Evolutionary conservation across 1,140 invertebrate genomes (phyloP).

Genomic region (Bemisia tabaci): DNA sequence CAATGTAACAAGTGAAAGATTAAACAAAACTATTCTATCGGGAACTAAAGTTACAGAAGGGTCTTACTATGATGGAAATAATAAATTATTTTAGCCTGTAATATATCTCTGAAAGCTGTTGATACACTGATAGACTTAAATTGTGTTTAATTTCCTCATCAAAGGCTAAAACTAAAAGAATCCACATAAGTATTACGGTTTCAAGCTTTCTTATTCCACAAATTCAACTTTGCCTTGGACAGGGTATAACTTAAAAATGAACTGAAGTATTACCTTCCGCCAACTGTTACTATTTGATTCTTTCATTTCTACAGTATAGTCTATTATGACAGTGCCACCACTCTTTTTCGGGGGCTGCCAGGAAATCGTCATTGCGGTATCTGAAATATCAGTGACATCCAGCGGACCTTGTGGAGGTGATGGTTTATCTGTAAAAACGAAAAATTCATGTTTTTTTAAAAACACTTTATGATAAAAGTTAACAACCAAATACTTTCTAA

Average conservation of each 20-base stretch:
- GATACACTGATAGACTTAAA: not conserved
- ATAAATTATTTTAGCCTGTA: no score
- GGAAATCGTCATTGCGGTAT: conserved; percentile 65
- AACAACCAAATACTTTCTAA: no score
- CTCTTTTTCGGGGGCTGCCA: conserved; percentile 71
- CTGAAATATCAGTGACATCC: conserved; percentile 63
- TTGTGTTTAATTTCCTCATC: not conserved
- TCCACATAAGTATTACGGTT: not conserved
- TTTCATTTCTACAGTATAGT: conserved; percentile 72
- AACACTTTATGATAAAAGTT: not conserved
- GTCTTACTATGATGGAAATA: no score
- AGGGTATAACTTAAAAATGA: no score
- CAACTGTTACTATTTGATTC: conserved; percentile 58
- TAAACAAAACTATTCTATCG: no score
- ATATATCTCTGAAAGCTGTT: not conserved
- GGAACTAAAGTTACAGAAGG: no score
- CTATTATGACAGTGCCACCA: conserved; percentile 68
- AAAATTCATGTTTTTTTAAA: not conserved
- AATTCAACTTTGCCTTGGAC: no score
- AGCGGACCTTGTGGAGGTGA: conserved; percentile 64
- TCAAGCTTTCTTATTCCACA: no score
- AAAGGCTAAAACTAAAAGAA: conserved; percentile 1
- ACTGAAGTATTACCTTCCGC: conserved; percentile 49
- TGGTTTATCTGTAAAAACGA: conserved; percentile 48
- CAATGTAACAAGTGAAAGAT: no score